Percentiles rank a stretch among this genome's conserved stretches.
Conservation (phyloP, 1,140 invertebrate species). For the Cotesia typhae region DNA sequence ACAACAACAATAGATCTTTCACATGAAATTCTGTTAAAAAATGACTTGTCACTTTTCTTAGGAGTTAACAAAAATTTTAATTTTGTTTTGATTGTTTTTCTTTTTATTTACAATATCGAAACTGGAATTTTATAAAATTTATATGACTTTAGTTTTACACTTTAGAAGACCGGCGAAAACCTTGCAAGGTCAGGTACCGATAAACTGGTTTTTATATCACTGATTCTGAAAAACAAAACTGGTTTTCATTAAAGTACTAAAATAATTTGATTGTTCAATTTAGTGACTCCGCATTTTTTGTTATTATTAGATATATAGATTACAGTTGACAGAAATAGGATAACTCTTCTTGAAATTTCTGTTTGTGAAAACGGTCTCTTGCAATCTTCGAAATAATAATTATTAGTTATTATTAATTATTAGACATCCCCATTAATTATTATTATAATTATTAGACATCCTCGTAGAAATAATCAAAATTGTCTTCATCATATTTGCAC, state of each 20-base stretch:
- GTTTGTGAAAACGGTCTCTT: no score
- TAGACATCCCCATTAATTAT: no score
- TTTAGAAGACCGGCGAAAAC: not conserved
- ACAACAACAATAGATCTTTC: no score
- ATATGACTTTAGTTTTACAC: not conserved
- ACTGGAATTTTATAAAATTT: not conserved
- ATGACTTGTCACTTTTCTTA: no score
- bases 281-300: not conserved
- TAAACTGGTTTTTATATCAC: slow-evolving; percentile 18
- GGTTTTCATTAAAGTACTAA: slow-evolving; percentile 30
- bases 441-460: no score
- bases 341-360: no score
- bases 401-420: not conserved
- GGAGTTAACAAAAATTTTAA: no score
- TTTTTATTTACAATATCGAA: not conserved
- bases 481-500: no score
- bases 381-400: no score
- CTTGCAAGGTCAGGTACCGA: slow-evolving; percentile 28
- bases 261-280: slow-evolving; percentile 16
- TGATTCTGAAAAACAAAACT: slow-evolving; percentile 25
- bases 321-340: not conserved
- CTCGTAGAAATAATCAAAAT: no score
- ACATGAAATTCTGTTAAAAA: no score
- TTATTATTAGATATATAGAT: not conserved
- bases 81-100: no score